Percentiles rank a stretch among this genome's conserved stretches.
Evolutionary conservation across 2,797 vertebrate species (phyloP).

Genomic region (Gallinago stenura): DNA sequence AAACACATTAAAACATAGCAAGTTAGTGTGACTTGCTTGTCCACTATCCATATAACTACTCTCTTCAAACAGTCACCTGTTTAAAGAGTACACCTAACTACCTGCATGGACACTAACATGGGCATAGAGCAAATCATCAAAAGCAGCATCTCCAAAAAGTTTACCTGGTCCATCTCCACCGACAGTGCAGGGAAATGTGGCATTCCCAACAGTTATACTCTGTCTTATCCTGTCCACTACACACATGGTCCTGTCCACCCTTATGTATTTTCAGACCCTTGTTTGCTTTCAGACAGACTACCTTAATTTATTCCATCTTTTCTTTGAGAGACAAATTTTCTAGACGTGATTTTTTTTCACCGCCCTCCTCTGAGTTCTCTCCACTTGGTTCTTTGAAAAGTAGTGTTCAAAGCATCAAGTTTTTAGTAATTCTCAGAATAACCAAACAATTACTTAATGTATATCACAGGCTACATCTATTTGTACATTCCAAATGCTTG

Average conservation of each 20-base stretch:
- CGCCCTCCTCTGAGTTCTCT: neutral
- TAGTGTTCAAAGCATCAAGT: neutral
- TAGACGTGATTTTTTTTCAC: neutral
- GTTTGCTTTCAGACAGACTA: neutral
- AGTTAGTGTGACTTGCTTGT: conserved; percentile 25
- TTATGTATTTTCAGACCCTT: neutral
- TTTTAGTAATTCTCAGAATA: neutral
- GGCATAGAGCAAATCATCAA: neutral
- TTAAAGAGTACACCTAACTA: neutral
- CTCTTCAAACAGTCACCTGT: neutral
- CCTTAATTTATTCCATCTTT: neutral
- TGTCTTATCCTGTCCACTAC: neutral
- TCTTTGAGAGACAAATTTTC: neutral
- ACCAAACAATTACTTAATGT: neutral
- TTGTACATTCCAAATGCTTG: neutral
- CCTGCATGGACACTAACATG: neutral
- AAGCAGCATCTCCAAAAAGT: neutral
- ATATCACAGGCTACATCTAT: neutral
- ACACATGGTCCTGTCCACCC: neutral
- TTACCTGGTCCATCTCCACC: neutral
- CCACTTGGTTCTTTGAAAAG: neutral
- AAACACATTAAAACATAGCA: conserved; percentile 42
- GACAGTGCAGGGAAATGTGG: neutral
- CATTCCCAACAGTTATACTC: neutral
- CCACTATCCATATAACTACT: neutral